phyloP scores from a whole-genome alignment of 2,888 invertebrate species.

The Neoaliturus tenellus region DNA sequence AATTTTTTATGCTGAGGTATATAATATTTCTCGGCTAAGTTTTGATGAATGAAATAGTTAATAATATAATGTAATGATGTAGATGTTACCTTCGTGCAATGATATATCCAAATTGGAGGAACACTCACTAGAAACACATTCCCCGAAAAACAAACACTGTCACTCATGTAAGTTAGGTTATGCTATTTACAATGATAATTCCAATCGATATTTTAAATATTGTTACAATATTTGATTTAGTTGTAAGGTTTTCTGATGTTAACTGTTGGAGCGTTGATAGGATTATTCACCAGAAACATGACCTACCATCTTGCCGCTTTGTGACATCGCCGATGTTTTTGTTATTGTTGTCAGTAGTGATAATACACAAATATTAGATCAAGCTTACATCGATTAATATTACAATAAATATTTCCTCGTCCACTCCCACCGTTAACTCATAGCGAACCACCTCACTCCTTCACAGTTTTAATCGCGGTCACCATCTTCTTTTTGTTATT shows the following conservation, averaged over 20 bases:
- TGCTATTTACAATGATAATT: background rate
- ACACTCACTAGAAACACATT: too few relatives aligned
- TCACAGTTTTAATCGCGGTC: background rate
- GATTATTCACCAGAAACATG: background rate
- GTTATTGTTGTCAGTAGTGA: slow-evolving; percentile 3
- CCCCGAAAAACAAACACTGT: background rate
- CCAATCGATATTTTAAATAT: background rate
- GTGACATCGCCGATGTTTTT: background rate
- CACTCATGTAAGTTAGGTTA: background rate
- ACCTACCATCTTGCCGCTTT: background rate
- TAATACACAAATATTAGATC: background rate
- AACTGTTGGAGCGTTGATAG: background rate
- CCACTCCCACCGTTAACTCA: background rate
- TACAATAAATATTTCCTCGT: background rate
- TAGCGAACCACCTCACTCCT: too few relatives aligned
- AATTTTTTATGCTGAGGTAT: slow-evolving; percentile 12
- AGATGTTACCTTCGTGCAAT: background rate
- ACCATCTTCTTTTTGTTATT: slow-evolving; percentile 3
- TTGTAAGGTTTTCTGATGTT: background rate
- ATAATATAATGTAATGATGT: background rate
- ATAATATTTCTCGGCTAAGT: background rate
- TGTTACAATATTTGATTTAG: background rate
- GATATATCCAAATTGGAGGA: background rate
- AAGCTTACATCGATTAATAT: background rate
- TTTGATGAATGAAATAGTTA: background rate